Evolutionary conservation across 1,140 invertebrate species (phyloP).

Genomic region (Charaxes varanes): DNA sequence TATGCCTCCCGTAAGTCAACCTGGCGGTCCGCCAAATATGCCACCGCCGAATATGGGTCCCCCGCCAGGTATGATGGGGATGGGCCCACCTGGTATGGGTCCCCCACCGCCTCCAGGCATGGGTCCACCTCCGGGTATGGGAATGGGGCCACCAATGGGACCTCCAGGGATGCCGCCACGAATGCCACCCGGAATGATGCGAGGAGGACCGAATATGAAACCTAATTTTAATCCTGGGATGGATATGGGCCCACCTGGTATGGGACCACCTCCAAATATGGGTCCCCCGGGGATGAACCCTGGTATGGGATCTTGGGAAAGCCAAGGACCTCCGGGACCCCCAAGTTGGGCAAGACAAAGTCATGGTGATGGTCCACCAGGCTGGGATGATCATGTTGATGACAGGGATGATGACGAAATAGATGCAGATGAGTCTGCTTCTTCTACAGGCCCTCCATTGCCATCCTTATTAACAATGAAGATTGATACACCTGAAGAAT

Average conservation of each 20-base stretch:
- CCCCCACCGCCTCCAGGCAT: constrained; percentile 29
- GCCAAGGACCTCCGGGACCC: constrained; percentile 34
- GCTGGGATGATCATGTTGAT: constrained; percentile 51
- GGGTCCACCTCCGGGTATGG: constrained; percentile 33
- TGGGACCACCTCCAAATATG: constrained; percentile 45
- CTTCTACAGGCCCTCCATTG: constrained; percentile 24
- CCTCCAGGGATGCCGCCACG: constrained; percentile 42
- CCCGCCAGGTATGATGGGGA: constrained; percentile 36
- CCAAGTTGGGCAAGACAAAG: constrained; percentile 44
- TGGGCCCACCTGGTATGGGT: constrained; percentile 30
- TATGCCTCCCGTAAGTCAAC: constrained; percentile 39
- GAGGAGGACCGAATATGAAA: constrained; percentile 38
- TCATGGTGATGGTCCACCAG: constrained; percentile 43
- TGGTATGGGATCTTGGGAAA: constrained; percentile 40
- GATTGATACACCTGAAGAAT: constrained; percentile 76
- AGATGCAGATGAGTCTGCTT: constrained; percentile 31
- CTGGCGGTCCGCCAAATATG: constrained; percentile 36
- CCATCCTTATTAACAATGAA: constrained; percentile 76
- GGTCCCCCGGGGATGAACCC: constrained; percentile 44
- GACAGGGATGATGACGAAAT: constrained; percentile 41
- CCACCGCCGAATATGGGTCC: constrained; percentile 44
- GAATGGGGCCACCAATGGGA: constrained; percentile 38
- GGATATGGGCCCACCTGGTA: constrained; percentile 46
- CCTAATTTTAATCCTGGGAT: constrained; percentile 32
- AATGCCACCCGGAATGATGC: constrained; percentile 38